Evolutionary conservation across 2,797 vertebrate species (phyloP), one percentile per base, ranked within the genome.

Genomic region (Todus mexicanus): DNA sequence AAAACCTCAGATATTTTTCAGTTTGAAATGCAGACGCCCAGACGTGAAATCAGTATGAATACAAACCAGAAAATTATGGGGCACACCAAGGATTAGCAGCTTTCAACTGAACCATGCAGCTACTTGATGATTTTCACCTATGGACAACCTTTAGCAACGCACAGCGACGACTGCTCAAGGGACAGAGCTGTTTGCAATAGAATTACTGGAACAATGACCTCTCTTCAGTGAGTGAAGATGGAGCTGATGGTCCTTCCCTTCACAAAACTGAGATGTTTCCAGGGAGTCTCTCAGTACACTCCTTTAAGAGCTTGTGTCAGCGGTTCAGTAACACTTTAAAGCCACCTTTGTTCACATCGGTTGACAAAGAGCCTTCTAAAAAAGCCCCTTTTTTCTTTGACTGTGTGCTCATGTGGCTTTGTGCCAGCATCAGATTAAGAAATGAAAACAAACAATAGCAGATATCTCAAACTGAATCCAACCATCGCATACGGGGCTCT

Each of bases 11-110:
- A 5, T 37, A 82, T 84, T 53, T 80, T 84, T 69, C 71, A 84
- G 38, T 66, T 94, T 38, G 53, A 77, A 66, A 10, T 22, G 37
- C 57, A 88, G 42, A 54, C 47, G 86, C 54, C 47, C 43, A 56
- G 92, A 70, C 56, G 87, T 37, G 35, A 94, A 95, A 95, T 65
- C 84, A 89, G n/a, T 26, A 88, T 12, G 21, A 91, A 90, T 37
- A 80, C 33, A 77, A 92, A 94, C 22, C 61, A 96, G 64, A 74
- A 81, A 77, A 53, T 51, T 38, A 87, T 9, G 12, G n/a, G 84
- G 27, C 65, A 84, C 8, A 25, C 31, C 54, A 63, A 70, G 54
- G 51, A 70, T 66, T 56, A 47, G 19, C 66, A 42, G 72, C 93
- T 85, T 89, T 86, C 23, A 88, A 66, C 53, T 69, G 40, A 37